phyloP scores from a whole-genome alignment of 1,140 invertebrate species.

The Drosophila busckii region DNA sequence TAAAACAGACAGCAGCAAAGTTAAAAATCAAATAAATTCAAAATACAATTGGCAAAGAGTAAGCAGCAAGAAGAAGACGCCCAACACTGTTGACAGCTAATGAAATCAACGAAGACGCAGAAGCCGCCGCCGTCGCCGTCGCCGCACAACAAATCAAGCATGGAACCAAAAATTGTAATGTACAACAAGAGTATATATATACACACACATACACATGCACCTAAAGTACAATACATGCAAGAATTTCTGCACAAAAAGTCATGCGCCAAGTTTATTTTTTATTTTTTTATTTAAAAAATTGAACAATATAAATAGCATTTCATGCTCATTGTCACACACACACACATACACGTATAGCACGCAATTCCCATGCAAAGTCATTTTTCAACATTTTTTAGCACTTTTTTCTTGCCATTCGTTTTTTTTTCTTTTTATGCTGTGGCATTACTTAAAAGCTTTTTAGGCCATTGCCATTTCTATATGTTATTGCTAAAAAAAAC shows the following conservation, averaged over 20 bases:
- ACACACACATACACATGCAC: slow-evolving; percentile 10
- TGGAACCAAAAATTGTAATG: slow-evolving; percentile 73
- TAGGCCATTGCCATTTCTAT: slow-evolving; percentile 23
- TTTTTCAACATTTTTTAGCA: slow-evolving; percentile 43
- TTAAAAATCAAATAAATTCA: background rate
- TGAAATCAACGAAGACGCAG: slow-evolving; percentile 60
- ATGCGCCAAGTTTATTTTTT: slow-evolving; percentile 24
- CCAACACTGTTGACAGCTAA: slow-evolving; percentile 7
- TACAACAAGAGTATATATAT: slow-evolving; percentile 39
- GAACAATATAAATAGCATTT: slow-evolving; percentile 40
- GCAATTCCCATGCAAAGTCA: slow-evolving; percentile 31
- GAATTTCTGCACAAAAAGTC: slow-evolving; percentile 31
- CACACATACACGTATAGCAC: slow-evolving; percentile 1
- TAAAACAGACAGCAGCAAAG: background rate
- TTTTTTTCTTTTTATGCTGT: slow-evolving; percentile 17
- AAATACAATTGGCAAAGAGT: slow-evolving; percentile 1
- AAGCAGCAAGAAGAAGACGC: background rate
- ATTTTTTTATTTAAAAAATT: slow-evolving; percentile 29
- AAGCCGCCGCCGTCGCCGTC: background rate
- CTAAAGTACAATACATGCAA: background rate
- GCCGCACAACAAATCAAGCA: slow-evolving; percentile 39
- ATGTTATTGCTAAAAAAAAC: slow-evolving; percentile 18
- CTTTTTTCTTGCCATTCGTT: slow-evolving; percentile 1
- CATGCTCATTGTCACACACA: slow-evolving; percentile 34
- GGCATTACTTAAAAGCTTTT: slow-evolving; percentile 29